Conservation (phyloP, 1,140 invertebrate species). For the Caerostris darwini region DNA sequence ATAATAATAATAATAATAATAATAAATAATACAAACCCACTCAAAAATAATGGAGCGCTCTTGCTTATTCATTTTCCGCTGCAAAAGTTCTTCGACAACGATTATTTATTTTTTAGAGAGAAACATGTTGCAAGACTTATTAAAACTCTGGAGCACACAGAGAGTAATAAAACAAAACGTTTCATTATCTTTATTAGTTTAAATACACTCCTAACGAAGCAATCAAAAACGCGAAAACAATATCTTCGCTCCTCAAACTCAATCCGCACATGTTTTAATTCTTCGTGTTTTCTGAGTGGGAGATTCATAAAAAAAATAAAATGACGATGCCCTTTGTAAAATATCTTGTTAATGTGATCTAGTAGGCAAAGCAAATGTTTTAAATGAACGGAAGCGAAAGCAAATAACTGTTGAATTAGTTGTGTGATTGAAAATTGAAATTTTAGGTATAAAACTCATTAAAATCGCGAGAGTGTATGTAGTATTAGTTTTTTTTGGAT, state of each 20-base stretch:
- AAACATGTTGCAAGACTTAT: background rate
- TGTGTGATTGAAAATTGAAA: constrained; percentile 74
- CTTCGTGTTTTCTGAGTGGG: background rate
- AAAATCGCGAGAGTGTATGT: constrained; percentile 37
- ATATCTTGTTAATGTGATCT: background rate
- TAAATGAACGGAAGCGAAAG: constrained; percentile 32
- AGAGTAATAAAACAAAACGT: background rate
- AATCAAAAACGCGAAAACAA: background rate
- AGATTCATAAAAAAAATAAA: background rate
- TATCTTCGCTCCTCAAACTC: background rate
- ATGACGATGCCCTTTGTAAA: background rate
- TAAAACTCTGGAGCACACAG: background rate
- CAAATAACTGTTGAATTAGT: constrained; percentile 57
- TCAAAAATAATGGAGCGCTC: background rate
- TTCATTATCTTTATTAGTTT: constrained; percentile 22
- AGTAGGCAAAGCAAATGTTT: background rate
- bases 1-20: background rate
- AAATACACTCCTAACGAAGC: constrained; percentile 19
- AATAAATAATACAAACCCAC: background rate
- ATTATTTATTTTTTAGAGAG: background rate
- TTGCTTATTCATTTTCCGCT: background rate
- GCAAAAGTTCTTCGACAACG: background rate
- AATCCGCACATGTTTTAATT: background rate
- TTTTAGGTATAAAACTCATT: constrained; percentile 63
- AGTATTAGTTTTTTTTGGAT: background rate